Base-by-base conservation (phyloP, 2,113 vertebrate genomes). In the Periophthalmodon schlosseri region DNA sequence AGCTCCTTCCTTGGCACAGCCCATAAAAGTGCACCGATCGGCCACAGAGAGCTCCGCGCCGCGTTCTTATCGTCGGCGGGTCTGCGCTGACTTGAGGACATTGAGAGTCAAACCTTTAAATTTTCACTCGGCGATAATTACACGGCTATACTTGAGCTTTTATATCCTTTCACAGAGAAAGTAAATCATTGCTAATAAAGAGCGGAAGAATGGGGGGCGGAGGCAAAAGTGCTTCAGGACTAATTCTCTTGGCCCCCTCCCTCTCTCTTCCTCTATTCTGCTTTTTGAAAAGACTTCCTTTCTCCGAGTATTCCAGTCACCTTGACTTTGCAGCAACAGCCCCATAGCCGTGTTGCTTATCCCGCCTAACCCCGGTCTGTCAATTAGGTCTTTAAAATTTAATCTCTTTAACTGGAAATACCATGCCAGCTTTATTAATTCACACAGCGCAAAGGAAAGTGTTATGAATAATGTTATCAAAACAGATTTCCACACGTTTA, bases 321-420 rank as follows among this genome's bases (percentile, higher is more conserved):
- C 93, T 95, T 94, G 94, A 94, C 93, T 93, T 94, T 94, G 94
- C 90, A 82, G 91, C 91, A 88, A 89, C 87, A 84, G 91, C 83
- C 91, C 86, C 78, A 81, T 83, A 91, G 88, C 91, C 81, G 34
- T 92, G 91, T 93, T 92, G 91, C 93, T 95, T 93, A 94, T 94
- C 93, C 92, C 80, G 85, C 86, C 91, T 90, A 92, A 94, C 92
- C 93, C 93, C 84, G 66, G 91, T 91, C 92, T 91, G 93, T 93
- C 93, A 94, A 94, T 94, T 94, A 94, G 93, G 91, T 93, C 92
- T 94, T 94, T 94, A 93, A 94, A 94, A 95, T 94, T 94, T 93
- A 94, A 95, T 94, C 92, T 94, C 93, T 94, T 94, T 94, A 94
- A 93, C 93, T 94, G 93, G 88, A 94, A 94, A 94, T 90, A 92